Base-by-base conservation (phyloP, 2,113 vertebrate genomes). In the Mesitornis unicolor region DNA sequence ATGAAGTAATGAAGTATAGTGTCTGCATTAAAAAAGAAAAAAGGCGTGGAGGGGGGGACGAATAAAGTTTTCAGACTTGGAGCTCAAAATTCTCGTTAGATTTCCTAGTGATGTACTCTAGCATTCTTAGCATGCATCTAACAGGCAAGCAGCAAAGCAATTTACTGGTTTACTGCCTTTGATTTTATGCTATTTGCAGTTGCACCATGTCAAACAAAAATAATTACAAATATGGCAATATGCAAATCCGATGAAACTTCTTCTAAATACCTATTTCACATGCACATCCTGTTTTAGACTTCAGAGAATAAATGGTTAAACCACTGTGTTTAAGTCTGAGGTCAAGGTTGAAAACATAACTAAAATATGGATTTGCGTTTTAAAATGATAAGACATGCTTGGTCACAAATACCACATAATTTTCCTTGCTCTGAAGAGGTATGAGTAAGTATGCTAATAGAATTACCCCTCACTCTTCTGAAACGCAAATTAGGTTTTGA, bases 131-230 rank as follows among this genome's bases (percentile, higher is more conserved):
- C 31, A 90, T 96, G 87, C 56, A 93, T 16, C 70, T 92, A 97
- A 95, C n/a, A 88, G 76, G 48, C 68, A 94, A 93, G 65, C 54
- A 89, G 82, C 77, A 97, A 97, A 98, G 81, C 78, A 97, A 95
- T 95, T 97, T 96, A 80, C 90, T 91, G 89, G 71, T 95, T 97
- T 98, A 71, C 85, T 95, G 84, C 47, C 79, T 97, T 94, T 97
- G 88, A 96, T 97, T 96, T 98, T 93, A 96, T 97, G 90, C 83
- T 95, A 71, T n/a, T 78, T 96, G 78, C 36, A 17, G 79, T 88
- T 95, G 65, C 74, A 95, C 56, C 57, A 87, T 91, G 90, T 96
- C 84, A 96, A 92, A 97, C 57, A 96, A 97, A 97, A 98, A 95
- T 96, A 95, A 96, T 96, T 97, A 93, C 71, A 93, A 96, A 94